These are phyloP conservation scores for Charanyca ferruginea DNA, from an alignment of 2,888 invertebrate species.

Conservation along the genomic window DNA sequence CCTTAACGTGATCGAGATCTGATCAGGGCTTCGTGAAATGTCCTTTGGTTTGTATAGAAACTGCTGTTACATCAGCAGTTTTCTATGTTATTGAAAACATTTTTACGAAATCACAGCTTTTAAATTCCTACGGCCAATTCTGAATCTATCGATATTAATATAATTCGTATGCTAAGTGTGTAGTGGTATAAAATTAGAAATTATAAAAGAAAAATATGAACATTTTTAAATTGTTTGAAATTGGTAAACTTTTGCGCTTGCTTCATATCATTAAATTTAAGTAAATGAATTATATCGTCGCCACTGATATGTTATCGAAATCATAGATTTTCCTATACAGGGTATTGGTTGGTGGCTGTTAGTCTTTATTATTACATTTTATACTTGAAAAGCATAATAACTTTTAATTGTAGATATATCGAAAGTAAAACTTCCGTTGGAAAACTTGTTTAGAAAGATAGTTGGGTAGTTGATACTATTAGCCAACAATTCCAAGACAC, in stretches of 20 bases:
- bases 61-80: too few relatives aligned
- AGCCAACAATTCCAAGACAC: too few relatives aligned
- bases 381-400: slow-evolving; percentile 5
- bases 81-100: background rate
- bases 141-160: slow-evolving; percentile 34
- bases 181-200: slow-evolving; percentile 50
- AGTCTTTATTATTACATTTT: slow-evolving; percentile 17
- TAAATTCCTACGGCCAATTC: background rate
- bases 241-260: slow-evolving; percentile 81
- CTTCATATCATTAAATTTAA: slow-evolving; percentile 89
- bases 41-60: background rate
- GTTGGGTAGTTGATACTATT: too few relatives aligned
- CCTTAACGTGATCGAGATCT: too few relatives aligned
- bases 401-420: slow-evolving; percentile 4
- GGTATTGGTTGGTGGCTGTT: slow-evolving; percentile 49
- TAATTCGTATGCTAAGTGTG: slow-evolving; percentile 35
- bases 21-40: too few relatives aligned
- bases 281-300: slow-evolving; percentile 72
- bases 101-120: background rate
- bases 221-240: slow-evolving; percentile 59
- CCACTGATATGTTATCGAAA: slow-evolving; percentile 60
- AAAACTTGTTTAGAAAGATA: background rate
- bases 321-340: slow-evolving; percentile 64
- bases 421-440: slow-evolving; percentile 48
- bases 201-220: slow-evolving; percentile 31